Evolutionary conservation across 2,797 vertebrate species (phyloP), one percentile per base, ranked within the genome.

Genomic region (Enteromius fasciolatus): DNA sequence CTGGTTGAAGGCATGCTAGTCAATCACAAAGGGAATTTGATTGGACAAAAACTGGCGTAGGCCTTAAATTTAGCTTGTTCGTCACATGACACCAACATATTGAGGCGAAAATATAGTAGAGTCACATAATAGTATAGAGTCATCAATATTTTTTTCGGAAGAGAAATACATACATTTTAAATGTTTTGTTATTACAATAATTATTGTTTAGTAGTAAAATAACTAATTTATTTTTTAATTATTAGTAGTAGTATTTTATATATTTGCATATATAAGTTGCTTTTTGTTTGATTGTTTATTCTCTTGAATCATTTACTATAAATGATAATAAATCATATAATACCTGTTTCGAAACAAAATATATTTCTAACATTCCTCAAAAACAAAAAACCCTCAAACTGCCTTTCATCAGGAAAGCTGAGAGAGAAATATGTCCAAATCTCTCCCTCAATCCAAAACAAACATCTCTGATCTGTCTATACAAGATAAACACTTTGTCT

Each of bases 381-480:
- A 28, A 63, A 41, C 54, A 67, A n/a, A 10, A 17, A 14, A n/a
- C 31, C 2, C 28, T 66, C 77, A 76, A 44, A 63, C 76, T 1
- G 52, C 20, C 68, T 64, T 83, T 77, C 59, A 73, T 82, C 59
- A 83, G 67, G 17, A 79, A 67, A 76, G 66, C 44, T 52, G 33
- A 10, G 36, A 72, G n/a, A 59, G 15, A 33, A 67, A 79, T 48
- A 41, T n/a, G 25, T 76, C 41, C 44, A 80, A 28, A 80, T 54
- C 17, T n/a, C 20, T 44, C 25, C 10, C 33, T 67, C 7, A 23
- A 50, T 83, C 81, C 85, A 86, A 78, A 81, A 75, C 73, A 78
- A 86, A 86, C 44, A 81, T 86, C 39, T 79, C 54, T 54, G 57
- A 70, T 48, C 41, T 72, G 64, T 48, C 15, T 73, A 66, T 20